A percentile compares a stretch with the other conserved stretches of the same genome.
These are phyloP conservation scores for Lophochroa leadbeateri DNA, from an alignment of 2,113 vertebrate genomes.

Conservation along the genomic window DNA sequence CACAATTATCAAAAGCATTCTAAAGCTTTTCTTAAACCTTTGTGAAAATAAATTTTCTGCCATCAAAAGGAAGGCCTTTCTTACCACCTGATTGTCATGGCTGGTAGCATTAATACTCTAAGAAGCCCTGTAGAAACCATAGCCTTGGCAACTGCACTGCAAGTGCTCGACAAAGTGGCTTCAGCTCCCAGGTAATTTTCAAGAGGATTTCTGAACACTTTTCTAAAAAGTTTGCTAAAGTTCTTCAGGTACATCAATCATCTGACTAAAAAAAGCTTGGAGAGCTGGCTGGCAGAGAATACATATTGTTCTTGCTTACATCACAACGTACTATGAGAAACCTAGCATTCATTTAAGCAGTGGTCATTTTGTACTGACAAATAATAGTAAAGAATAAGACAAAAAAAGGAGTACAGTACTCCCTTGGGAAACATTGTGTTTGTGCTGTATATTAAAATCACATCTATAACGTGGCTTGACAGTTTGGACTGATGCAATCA, in stretches of 20 bases:
- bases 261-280: neutral
- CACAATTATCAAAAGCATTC: neutral
- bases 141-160: neutral
- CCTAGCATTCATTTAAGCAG: neutral
- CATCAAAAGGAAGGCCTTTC: neutral
- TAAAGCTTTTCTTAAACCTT: neutral
- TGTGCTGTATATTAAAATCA: neutral
- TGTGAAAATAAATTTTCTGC: neutral
- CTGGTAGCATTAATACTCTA: neutral
- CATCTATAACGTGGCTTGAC: neutral
- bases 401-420: neutral
- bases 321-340: neutral
- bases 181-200: neutral
- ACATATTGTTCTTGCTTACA: neutral
- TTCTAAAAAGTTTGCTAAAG: neutral
- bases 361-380: neutral
- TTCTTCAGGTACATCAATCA: neutral
- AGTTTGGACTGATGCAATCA: neutral
- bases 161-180: neutral
- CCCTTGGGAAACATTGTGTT: neutral
- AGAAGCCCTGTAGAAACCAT: neutral
- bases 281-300: neutral
- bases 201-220: neutral
- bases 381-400: constrained; percentile 12
- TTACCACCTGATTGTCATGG: neutral